Conservation (phyloP, 2,113 vertebrate species). For the Pardalotus punctatus region DNA sequence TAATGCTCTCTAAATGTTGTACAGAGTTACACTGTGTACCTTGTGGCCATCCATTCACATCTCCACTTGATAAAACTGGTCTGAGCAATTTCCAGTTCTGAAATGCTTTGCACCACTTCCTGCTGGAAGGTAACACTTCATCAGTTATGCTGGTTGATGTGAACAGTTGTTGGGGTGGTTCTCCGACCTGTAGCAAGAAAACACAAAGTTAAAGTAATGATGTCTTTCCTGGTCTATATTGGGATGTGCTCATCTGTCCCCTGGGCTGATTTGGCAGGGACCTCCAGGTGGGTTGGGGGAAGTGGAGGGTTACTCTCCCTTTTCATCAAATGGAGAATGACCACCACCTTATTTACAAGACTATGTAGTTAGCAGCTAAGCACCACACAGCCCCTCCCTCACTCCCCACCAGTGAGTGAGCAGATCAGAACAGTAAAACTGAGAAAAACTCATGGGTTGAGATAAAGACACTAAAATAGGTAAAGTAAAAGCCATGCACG, state of each 20-base stretch:
- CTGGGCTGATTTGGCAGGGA: background rate
- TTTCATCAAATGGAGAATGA: background rate
- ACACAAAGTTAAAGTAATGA: background rate
- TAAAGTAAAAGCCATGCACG: background rate
- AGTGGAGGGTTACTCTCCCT: background rate
- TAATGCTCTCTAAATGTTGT: background rate
- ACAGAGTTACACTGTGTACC: fast-evolving
- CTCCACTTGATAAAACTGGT: background rate
- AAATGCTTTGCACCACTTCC: background rate
- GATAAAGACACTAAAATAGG: background rate
- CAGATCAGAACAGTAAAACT: background rate
- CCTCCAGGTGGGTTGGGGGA: fast-evolving
- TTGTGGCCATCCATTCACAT: background rate
- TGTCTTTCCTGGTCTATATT: background rate
- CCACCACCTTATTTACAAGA: too few species aligned
- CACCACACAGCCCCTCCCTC: background rate
- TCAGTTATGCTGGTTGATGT: background rate
- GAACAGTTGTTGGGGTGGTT: background rate
- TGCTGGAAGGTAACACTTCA: background rate
- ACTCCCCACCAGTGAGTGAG: fast-evolving
- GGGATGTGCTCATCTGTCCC: background rate
- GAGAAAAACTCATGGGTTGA: background rate
- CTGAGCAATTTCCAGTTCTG: background rate
- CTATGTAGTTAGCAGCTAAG: background rate
- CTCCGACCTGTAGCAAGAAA: background rate